phyloP scores from a whole-genome alignment of 2,797 vertebrate genomes.

The Dipus sagitta region DNA sequence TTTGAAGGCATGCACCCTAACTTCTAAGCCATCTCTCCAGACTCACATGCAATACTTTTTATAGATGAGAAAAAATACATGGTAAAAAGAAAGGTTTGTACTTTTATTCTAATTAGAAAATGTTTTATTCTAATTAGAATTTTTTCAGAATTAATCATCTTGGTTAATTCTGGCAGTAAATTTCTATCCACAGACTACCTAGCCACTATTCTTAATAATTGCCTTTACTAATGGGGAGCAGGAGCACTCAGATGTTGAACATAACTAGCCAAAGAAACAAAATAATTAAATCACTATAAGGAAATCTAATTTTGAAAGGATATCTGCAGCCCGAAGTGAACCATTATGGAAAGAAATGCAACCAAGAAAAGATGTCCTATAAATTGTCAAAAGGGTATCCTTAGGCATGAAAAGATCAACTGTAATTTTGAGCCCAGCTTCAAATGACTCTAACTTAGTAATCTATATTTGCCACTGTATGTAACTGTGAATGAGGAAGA shows the following conservation, averaged over 20 bases:
- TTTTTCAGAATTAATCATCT: neutral
- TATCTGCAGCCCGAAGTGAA: conserved; percentile 40
- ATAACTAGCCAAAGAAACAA: conserved; percentile 40
- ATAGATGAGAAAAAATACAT: conserved; percentile 4
- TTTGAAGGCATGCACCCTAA: too few relatives aligned
- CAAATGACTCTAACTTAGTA: conserved; percentile 15
- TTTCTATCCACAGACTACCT: neutral
- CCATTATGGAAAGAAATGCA: conserved; percentile 53
- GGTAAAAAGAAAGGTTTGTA: neutral
- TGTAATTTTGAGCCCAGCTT: conserved; percentile 29
- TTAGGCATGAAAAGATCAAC: neutral
- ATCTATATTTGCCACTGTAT: neutral
- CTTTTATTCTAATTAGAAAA: conserved; percentile 54
- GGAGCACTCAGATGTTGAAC: neutral
- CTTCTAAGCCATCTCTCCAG: too few relatives aligned
- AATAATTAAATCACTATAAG: conserved; percentile 56
- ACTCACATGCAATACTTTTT: neutral
- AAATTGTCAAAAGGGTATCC: neutral
- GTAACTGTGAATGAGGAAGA: neutral
- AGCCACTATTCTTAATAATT: conserved; percentile 31
- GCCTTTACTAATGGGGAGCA: neutral
- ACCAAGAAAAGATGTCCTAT: conserved; percentile 4
- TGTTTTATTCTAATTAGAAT: conserved; percentile 36
- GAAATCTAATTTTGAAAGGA: conserved; percentile 71
- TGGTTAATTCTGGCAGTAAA: conserved; percentile 32